Evolutionary conservation across 2,888 invertebrate genomes (phyloP), one percentile per base, ranked within the genome.

Genomic region (Theretra japonica): DNA sequence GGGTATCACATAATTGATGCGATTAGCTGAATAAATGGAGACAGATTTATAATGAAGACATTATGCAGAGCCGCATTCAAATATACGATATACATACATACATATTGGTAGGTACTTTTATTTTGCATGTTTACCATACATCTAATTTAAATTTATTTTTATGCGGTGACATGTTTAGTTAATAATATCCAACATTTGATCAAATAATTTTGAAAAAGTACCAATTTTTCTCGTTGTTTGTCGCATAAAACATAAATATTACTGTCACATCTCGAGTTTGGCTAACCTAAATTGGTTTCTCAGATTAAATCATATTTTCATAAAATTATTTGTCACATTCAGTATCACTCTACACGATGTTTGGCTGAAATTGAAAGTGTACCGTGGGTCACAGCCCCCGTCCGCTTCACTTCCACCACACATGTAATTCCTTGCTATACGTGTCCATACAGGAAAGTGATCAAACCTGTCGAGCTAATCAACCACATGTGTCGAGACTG

Each of bases 41-140:
- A 82, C 82, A 83, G 73, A 72, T 72, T 23, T 79, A 76, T 80
- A 79, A 85, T 83, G 82, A 79, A 85, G 81, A 82, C 80, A 82
- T 82, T 79, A 83, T 79, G 77, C 76, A 79, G 62, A 50, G 5
- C 28, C 60, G 72, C 48, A 69, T 23, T 33, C 48, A 50, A 50
- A 69, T 17, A 33, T 19, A n/a, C n/a, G n/a, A n/a, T n/a, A n/a
- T n/a, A 21, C 30, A 30, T 28, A 56, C 25, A 71, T 33, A 41
- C 6, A 19, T n/a, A 53, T 53, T 53, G 4, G 19, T 0, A 5
- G 4, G 19, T 0, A 5, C n/a, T 1, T n/a, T 53, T 53, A 53
- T 53, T 53, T 41, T 41, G 11, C 11, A 2, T 41, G 41, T 15
- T 11, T 41, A 11, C 11, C 1, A 41, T 3, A 41, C 2, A 41